phyloP scores from a whole-genome alignment of 2,888 invertebrate species.

The Eueremaeus valkanovi region DNA sequence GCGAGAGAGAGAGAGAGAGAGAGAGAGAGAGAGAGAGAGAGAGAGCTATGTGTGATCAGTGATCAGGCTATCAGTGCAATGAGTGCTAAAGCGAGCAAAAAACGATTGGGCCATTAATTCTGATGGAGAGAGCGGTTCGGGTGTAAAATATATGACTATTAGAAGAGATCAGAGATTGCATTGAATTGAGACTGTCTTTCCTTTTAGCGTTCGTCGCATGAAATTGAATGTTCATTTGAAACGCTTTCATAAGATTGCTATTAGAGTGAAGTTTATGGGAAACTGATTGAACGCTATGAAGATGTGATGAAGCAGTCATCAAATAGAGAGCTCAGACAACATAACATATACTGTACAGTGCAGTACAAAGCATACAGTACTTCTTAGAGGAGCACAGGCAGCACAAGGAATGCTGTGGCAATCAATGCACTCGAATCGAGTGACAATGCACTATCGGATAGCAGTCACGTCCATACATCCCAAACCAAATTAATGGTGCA shows the following conservation, averaged over 20 bases:
- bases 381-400: too few species aligned
- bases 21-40: too few species aligned
- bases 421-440: too few species aligned
- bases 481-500: constrained; percentile 8
- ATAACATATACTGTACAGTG: too few species aligned
- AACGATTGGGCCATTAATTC: constrained; percentile 18
- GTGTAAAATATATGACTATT: constrained; percentile 16
- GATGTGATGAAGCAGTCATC: constrained; percentile 8
- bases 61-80: too few species aligned
- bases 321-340: too few species aligned
- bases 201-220: background rate
- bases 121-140: background rate
- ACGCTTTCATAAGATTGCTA: constrained; percentile 3
- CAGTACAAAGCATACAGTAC: too few species aligned
- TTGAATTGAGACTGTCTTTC: background rate
- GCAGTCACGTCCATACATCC: background rate
- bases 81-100: constrained; percentile 18
- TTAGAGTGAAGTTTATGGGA: constrained; percentile 8
- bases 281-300: constrained; percentile 5
- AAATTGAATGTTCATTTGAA: constrained; percentile 15
- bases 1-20: too few species aligned
- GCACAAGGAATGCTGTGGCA: too few species aligned
- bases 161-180: constrained; percentile 1
- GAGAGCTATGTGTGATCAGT: too few species aligned
- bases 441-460: background rate